phyloP scores from a whole-genome alignment of 2,113 vertebrate genomes.

The Bothrops jararaca region DNA sequence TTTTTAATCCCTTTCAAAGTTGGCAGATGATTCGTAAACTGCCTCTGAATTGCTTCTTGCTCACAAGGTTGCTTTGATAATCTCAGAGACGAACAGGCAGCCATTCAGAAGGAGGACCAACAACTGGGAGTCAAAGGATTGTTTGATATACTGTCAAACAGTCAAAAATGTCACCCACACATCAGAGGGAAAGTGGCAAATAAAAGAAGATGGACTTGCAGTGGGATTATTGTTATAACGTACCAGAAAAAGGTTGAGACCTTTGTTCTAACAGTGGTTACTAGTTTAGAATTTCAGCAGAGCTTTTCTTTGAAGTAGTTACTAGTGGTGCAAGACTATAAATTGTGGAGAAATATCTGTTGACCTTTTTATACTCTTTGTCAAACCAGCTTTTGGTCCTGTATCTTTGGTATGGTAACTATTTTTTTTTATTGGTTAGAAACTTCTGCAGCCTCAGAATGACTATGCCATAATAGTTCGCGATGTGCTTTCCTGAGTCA shows the following conservation, averaged over 20 bases:
- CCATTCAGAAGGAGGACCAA: background rate
- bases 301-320: background rate
- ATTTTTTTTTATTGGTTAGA: background rate
- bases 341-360: background rate
- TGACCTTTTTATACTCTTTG: background rate
- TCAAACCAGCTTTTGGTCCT: background rate
- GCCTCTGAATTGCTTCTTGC: background rate
- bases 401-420: background rate
- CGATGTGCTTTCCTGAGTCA: background rate
- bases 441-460: background rate
- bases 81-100: background rate
- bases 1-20: background rate
- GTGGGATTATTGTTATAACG: background rate
- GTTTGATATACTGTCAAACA: background rate
- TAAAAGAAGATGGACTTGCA: background rate
- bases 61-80: background rate
- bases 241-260: background rate
- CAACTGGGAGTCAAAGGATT: background rate
- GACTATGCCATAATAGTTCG: background rate
- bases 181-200: background rate
- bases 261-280: background rate
- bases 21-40: background rate
- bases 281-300: background rate
- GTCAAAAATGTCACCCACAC: background rate
- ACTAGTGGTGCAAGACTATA: background rate